Base-by-base conservation (phyloP, 2,888 invertebrate genomes). In the Pelosia muscerda region DNA sequence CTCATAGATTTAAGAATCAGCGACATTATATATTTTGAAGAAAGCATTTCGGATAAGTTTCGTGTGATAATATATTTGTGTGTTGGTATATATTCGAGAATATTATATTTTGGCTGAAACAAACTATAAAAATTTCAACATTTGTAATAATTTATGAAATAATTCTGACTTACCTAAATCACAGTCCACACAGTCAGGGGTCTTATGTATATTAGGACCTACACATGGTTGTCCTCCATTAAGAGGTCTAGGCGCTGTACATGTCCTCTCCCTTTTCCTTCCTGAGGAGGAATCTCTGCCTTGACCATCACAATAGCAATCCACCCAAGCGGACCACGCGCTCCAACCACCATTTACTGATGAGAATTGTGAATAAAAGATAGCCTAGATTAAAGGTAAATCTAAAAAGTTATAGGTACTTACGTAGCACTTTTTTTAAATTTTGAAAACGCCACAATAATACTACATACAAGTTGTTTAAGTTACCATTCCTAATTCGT, bases 281-380 rank as follows among this genome's bases (percentile, higher is more conserved):
- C 98, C 97, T 1, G 81, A 78, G 38, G 97, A 96, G 58, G 97
- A 97, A 38, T 88, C 86, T 56, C 97, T 96, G 19, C 93, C 97
- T 60, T 73, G 74, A 15, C 72, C 72, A 10, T 75, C 73, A 90
- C 99, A 99, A 81, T 96, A 96, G 91, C 99, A 99, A 74, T 98
- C 98, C 11, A 96, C 96, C 98, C 98, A 99, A 6, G 96, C 92
- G 2, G 97, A 97, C 98, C 98, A 99, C 11, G 97, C 94, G n/a
- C 98, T 97, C 99, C 99, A 99, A 65, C 98, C 98, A 49, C 99
- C 99, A 88, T 99, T 98, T 62, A 98, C 99, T 98, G 3, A 28
- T 25, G 28, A n/a, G 65, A 54, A 49, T 26, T 11, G 23, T 25
- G 4, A 15, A 6, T 23, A 28, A 8, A 42, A 31, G 13, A 22